Percentiles rank a stretch among this genome's conserved stretches.
These are phyloP conservation scores for Thunnus maccoyii DNA, from an alignment of 2,113 vertebrate genomes.

Conservation along the genomic window DNA sequence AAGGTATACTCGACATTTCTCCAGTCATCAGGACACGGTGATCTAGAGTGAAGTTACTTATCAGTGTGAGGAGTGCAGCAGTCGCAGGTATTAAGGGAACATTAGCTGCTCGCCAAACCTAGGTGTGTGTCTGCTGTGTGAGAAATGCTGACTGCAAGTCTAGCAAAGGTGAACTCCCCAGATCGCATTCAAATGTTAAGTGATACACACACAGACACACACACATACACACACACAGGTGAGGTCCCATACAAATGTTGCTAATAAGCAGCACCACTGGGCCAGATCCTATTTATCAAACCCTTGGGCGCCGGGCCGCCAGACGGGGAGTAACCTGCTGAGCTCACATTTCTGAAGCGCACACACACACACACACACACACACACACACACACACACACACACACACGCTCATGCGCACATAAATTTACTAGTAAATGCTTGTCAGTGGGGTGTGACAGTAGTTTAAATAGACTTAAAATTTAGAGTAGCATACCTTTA, in stretches of 20 bases:
- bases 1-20: constrained; percentile 32
- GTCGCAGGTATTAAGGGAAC: constrained; percentile 53
- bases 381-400: constrained; percentile 20
- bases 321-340: constrained; percentile 73
- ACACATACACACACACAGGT: constrained; percentile 40
- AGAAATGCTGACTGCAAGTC: constrained; percentile 74
- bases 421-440: constrained; percentile 19
- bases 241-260: constrained; percentile 70
- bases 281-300: constrained; percentile 77
- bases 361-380: constrained; percentile 39
- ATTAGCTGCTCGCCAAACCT: constrained; percentile 60
- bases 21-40: constrained; percentile 29
- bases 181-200: constrained; percentile 76
- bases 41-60: constrained; percentile 41
- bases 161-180: constrained; percentile 68
- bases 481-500: constrained; percentile 22
- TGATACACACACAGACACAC: constrained; percentile 33
- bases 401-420: constrained; percentile 8
- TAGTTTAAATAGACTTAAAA: constrained; percentile 34
- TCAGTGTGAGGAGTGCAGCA: constrained; percentile 34
- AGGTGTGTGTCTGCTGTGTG: constrained; percentile 44
- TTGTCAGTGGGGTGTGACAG: constrained; percentile 50
- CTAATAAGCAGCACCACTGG: constrained; percentile 74
- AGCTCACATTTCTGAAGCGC: constrained; percentile 64
- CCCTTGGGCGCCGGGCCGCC: constrained; percentile 42